Evolutionary conservation across 2,888 invertebrate species (phyloP), one percentile per base, ranked within the genome.

Genomic region (Agrochola macilenta): DNA sequence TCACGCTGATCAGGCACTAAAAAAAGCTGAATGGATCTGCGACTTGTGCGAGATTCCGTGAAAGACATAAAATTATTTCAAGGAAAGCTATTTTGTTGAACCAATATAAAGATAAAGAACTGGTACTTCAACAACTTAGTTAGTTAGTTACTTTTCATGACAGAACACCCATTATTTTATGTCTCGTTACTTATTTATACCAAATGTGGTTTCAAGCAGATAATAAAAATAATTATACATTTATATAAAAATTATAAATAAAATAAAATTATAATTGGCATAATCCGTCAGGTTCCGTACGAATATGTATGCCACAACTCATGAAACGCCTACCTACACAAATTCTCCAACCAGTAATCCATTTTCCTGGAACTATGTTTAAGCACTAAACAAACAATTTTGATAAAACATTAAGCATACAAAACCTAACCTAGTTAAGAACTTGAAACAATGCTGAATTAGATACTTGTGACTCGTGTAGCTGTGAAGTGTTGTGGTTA

Each of bases 401-500:
- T 68, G 74, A 75, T 84, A 71, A 61, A 74, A 78, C 64, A 78
- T 85, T 71, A 30, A 73, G 46, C 66, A 64, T 73, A 82, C 83
- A 75, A 84, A 75, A 75, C 86, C 52, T 54, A 75, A 78, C 86
- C 83, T 68, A 82, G 69, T 86, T 75, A 64, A 65, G 72, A 57
- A 73, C 54, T 60, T 20, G n/a, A 76, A 84, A 87, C 81, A 86
- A 85, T 82, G 70, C 76, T 78, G 69, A 74, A 68, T 76, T 77
- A 76, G 69, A 75, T 83, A 87, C 86, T 81, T 71, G 30, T 60
- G 57, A 58, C 77, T 73, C 69, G 60, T 60, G 54, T 91, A 90
- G 87, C 82, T 88, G 90, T 79, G 61, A 77, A 69, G 66, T 65
- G 30, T 69, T 73, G n/a, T 65, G 60, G 57, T 79, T 69, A 69